Percentiles rank a stretch among this genome's conserved stretches.
phyloP scores from a whole-genome alignment of 1,140 invertebrate species.

The Pygmarrhopalites habei region DNA sequence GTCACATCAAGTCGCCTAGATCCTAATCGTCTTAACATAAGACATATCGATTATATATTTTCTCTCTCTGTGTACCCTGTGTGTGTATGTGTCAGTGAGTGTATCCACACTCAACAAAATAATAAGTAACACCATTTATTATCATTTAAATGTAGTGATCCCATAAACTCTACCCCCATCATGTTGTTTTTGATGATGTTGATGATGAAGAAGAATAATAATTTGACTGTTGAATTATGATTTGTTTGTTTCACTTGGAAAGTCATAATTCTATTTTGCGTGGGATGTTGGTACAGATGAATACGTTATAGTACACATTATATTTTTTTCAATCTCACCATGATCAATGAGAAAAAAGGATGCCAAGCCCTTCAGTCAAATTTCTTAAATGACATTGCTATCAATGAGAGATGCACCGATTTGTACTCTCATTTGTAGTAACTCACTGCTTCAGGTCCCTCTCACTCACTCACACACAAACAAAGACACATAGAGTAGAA shows the following conservation, averaged over 20 bases:
- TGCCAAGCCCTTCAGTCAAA: neutral
- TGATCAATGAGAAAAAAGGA: neutral
- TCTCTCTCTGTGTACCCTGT: neutral
- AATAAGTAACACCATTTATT: neutral
- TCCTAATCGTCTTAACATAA: conserved; percentile 13
- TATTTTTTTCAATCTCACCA: conserved; percentile 2
- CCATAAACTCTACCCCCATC: too few relatives aligned
- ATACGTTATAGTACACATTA: neutral
- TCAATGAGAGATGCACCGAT: too few relatives aligned
- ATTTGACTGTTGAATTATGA: neutral
- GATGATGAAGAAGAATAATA: too few relatives aligned
- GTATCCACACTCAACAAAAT: neutral
- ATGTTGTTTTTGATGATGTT: too few relatives aligned
- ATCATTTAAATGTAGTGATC: too few relatives aligned
- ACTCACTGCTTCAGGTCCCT: too few relatives aligned
- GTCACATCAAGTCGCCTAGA: conserved; percentile 15
- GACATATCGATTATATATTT: conserved; percentile 12
- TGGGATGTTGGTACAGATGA: conserved; percentile 21
- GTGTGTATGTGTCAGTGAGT: conserved; percentile 1
- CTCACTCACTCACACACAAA: too few relatives aligned
- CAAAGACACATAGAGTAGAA: too few relatives aligned
- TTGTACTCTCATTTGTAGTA: too few relatives aligned
- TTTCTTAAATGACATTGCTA: too few relatives aligned
- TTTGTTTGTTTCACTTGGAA: conserved; percentile 11
- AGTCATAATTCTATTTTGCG: conserved; percentile 1